A percentile compares a stretch with the other conserved stretches of the same genome.
Conservation (phyloP, 2,113 vertebrate species). For the Chamaetylas fuelleborni region DNA sequence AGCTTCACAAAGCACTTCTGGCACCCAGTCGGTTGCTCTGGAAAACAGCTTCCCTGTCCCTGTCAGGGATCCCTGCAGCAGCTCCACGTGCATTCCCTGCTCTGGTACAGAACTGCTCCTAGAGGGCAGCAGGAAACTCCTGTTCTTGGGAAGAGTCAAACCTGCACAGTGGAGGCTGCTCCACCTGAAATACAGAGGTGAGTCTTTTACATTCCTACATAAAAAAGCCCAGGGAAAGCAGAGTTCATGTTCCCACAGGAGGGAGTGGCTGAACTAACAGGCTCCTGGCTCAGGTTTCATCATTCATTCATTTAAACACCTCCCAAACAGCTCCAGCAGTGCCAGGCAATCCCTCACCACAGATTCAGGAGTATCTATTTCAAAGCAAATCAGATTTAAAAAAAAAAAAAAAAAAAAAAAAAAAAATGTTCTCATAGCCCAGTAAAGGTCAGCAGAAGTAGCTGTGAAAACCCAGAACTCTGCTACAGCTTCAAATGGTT, state of each 20-base stretch:
- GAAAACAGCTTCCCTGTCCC: neutral
- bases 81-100: fast-evolving
- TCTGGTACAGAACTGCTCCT: neutral
- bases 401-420: neutral
- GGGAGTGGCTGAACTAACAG: neutral
- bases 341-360: neutral
- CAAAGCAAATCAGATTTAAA: neutral
- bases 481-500: neutral
- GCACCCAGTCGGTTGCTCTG: neutral
- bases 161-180: neutral
- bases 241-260: neutral
- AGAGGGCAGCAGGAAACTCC: neutral
- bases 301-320: neutral
- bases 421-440: neutral
- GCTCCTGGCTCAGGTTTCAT: neutral
- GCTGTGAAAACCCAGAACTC: neutral
- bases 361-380: fast-evolving
- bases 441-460: neutral
- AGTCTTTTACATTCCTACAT: fast-evolving
- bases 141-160: neutral
- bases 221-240: neutral
- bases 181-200: neutral
- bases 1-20: neutral
- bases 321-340: neutral
- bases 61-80: neutral